Evolutionary conservation across 1,140 invertebrate genomes (phyloP).

Genomic region (Tetramorium parvispinum): DNA sequence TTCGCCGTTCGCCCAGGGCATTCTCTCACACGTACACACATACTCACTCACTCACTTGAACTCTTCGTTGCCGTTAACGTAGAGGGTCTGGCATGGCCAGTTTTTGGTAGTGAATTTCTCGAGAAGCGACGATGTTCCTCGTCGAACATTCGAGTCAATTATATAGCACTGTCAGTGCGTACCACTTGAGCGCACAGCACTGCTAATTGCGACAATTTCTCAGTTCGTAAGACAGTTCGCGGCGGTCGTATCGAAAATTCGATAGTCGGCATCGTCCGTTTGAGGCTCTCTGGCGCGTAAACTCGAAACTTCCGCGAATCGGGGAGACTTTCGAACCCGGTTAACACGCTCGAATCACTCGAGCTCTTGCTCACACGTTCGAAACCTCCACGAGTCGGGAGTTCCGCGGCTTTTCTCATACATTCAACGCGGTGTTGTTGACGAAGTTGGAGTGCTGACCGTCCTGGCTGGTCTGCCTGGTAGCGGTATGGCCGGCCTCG

Average conservation of each 20-base stretch:
- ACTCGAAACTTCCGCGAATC: constrained; percentile 69
- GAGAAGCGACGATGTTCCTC: constrained; percentile 10
- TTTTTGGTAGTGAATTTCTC: background rate
- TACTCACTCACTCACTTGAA: constrained; percentile 32
- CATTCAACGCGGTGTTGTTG: constrained; percentile 74
- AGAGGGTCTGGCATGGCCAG: constrained; percentile 1
- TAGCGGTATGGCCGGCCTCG: constrained; percentile 72
- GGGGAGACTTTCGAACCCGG: constrained; percentile 47
- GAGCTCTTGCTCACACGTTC: constrained; percentile 64
- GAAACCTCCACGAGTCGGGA: constrained; percentile 75
- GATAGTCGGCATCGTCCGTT: constrained; percentile 12
- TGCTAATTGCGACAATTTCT: background rate
- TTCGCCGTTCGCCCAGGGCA: constrained; percentile 30
- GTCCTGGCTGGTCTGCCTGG: constrained; percentile 72
- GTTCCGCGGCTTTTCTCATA: constrained; percentile 77
- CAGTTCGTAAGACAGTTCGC: constrained; percentile 15
- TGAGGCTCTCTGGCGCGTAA: constrained; percentile 11
- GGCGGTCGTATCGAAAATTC: constrained; percentile 19
- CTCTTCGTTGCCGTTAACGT: constrained; percentile 35
- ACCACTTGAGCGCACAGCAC: constrained; percentile 35
- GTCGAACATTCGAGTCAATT: constrained; percentile 2
- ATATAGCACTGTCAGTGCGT: background rate
- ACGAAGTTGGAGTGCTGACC: constrained; percentile 74
- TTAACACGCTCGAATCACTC: constrained; percentile 29
- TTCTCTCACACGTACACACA: constrained; percentile 16